Conservation (phyloP, 2,888 invertebrate species). For the Conus canariensis region DNA sequence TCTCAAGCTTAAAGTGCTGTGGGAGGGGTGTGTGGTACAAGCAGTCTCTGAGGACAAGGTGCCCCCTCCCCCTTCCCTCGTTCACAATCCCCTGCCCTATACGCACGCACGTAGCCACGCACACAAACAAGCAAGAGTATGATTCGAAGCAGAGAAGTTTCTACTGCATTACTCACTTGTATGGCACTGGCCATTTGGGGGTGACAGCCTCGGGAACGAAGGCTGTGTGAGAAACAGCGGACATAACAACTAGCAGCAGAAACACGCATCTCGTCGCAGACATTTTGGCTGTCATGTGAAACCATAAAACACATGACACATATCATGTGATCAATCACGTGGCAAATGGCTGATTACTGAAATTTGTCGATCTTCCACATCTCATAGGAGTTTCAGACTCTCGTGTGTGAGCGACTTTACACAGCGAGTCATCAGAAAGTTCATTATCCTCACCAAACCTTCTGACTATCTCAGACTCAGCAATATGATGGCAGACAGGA, state of each 20-base stretch:
- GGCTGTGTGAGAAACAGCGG: conserved; percentile 37
- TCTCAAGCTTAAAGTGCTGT: too few species aligned
- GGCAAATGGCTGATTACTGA: not conserved
- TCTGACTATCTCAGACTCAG: too few species aligned
- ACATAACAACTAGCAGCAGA: conserved; percentile 16
- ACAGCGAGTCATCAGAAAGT: too few species aligned
- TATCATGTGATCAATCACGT: not conserved
- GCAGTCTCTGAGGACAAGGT: too few species aligned
- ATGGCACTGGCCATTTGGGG: conserved; percentile 61
- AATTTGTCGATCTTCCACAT: not conserved
- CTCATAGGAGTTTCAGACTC: not conserved
- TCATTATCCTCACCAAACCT: too few species aligned
- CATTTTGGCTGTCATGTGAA: conserved; percentile 55
- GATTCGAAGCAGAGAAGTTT: not conserved
- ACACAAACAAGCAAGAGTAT: too few species aligned
- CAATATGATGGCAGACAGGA: not conserved
- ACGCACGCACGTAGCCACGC: too few species aligned
- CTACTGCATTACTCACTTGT: conserved; percentile 54
- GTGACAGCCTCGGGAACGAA: conserved; percentile 27
- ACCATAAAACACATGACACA: not conserved
- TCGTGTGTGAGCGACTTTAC: too few species aligned
- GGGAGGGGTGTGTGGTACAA: too few species aligned
- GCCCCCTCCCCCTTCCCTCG: too few species aligned
- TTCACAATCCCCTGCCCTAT: too few species aligned
- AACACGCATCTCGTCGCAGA: conserved; percentile 26